These are phyloP conservation scores for Sceloporus tristichus DNA, from an alignment of 2,113 vertebrate genomes.

Conservation along the genomic window DNA sequence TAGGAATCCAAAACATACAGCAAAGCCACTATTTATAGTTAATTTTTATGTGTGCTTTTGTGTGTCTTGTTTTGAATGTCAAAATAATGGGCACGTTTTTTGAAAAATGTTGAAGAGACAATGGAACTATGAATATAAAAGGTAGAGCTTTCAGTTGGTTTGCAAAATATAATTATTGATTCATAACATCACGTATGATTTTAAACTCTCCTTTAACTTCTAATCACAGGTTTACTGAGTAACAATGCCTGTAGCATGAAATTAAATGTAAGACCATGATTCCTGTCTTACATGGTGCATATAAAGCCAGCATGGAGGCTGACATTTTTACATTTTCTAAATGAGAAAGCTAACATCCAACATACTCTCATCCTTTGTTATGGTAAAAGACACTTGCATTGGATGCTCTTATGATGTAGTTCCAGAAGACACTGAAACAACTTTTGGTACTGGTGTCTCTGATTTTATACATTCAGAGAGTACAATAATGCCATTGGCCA, in stretches of 20 bases:
- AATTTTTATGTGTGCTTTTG: not conserved
- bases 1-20: conserved; percentile 42
- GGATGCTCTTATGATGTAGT: not conserved
- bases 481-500: not conserved
- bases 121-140: not conserved
- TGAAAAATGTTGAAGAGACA: not conserved
- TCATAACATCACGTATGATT: not conserved
- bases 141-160: not conserved
- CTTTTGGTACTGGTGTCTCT: not conserved
- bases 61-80: not conserved
- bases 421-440: not conserved
- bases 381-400: not conserved
- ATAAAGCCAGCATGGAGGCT: not conserved
- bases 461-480: not conserved
- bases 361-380: not conserved
- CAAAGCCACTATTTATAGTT: not conserved
- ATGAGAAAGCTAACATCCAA: not conserved
- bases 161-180: not conserved
- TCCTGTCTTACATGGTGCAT: not conserved
- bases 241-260: no score
- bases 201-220: not conserved
- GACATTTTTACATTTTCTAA: not conserved
- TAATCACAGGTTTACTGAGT: not conserved
- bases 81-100: not conserved
- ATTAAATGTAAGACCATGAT: not conserved